These are phyloP conservation scores for Petromus typicus DNA, from an alignment of 2,113 vertebrate species.

Conservation along the genomic window DNA sequence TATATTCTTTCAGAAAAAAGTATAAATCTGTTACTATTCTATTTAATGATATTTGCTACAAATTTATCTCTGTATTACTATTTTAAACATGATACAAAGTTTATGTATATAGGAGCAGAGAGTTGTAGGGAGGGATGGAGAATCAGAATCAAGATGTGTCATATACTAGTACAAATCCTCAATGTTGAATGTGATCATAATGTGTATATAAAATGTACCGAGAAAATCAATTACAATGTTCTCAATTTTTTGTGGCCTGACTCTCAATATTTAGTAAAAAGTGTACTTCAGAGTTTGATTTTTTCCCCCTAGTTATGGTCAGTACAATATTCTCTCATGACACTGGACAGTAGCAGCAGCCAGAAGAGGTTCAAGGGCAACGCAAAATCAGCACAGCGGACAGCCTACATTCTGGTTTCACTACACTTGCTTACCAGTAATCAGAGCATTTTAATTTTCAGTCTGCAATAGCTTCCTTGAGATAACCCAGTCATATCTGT, in stretches of 20 bases:
- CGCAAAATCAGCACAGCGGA: not conserved
- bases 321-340: not conserved
- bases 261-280: not conserved
- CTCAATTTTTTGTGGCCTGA: not conserved
- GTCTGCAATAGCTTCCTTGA: not conserved
- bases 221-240: not conserved
- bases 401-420: not conserved
- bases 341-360: not conserved
- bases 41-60: not conserved
- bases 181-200: too few species aligned
- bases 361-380: not conserved
- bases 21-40: not conserved
- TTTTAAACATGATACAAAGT: not conserved
- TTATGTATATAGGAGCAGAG: too few species aligned
- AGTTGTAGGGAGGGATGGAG: too few species aligned
- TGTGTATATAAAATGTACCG: too few species aligned
- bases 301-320: too few species aligned
- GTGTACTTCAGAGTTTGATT: not conserved
- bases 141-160: too few species aligned
- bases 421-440: not conserved
- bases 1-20: not conserved
- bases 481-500: not conserved
- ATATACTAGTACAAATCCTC: too few species aligned
- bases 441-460: not conserved
- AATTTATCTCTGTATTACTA: not conserved